A percentile compares a stretch with the other conserved stretches of the same genome.
Conservation (phyloP, 2,888 invertebrate genomes). For the Anoncus sp. region DNA sequence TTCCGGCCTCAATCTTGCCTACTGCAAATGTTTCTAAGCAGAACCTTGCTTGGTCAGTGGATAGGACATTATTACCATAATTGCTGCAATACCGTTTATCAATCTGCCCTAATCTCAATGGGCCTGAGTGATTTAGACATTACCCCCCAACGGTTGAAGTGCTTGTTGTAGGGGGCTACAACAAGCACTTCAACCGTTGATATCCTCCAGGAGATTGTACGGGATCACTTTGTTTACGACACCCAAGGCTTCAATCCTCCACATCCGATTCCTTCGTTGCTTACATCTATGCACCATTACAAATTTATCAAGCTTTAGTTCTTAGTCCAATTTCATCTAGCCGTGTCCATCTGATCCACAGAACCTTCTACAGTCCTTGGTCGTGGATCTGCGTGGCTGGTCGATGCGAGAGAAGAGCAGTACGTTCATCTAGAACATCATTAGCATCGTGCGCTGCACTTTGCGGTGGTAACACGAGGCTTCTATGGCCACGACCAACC, state of each 20-base stretch:
- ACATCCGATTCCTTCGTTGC: background rate
- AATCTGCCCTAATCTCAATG: too few species aligned
- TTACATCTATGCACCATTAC: background rate
- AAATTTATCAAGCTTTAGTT: too few species aligned
- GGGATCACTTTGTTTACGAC: background rate
- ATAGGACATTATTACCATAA: background rate
- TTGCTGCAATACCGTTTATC: background rate
- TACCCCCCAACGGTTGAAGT: too few species aligned
- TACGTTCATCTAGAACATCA: slow-evolving; percentile 88
- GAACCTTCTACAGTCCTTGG: slow-evolving; percentile 86
- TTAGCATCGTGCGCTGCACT: slow-evolving; percentile 91
- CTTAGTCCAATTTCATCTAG: too few species aligned
- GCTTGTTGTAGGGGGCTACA: too few species aligned
- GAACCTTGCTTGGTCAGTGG: background rate
- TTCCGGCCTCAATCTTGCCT: too few species aligned
- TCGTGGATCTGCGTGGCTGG: slow-evolving; percentile 89
- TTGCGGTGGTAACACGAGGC: slow-evolving; percentile 88
- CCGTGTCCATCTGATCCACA: slow-evolving; percentile 50
- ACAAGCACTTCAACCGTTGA: too few species aligned
- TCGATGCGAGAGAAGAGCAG: slow-evolving; percentile 88
- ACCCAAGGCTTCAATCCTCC: background rate
- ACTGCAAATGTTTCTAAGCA: background rate
- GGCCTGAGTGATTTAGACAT: too few species aligned
- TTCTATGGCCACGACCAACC: slow-evolving; percentile 92
- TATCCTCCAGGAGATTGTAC: too few species aligned